phyloP scores from a whole-genome alignment of 1,140 invertebrate species.

The Probaryconus sp. region DNA sequence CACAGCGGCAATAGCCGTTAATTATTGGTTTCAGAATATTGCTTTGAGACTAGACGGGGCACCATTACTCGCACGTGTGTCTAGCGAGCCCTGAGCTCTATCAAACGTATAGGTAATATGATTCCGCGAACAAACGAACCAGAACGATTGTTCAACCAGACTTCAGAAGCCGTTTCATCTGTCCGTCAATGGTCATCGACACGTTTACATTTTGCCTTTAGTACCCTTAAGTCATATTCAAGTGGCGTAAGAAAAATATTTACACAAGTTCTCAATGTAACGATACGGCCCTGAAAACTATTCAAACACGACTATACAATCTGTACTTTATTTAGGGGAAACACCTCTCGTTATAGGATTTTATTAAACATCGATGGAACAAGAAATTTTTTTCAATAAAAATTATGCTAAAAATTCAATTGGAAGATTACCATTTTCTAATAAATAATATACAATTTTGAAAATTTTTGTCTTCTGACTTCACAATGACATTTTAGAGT shows the following conservation, averaged over 20 bases:
- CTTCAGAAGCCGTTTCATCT: conserved; percentile 60
- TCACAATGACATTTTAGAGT: too few relatives aligned
- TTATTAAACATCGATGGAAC: too few relatives aligned
- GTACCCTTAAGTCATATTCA: background rate
- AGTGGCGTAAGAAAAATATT: conserved; percentile 13
- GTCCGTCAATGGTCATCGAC: conserved; percentile 65
- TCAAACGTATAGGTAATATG: conserved; percentile 45
- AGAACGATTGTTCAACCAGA: conserved; percentile 72
- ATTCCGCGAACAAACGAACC: conserved; percentile 63
- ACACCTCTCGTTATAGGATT: too few relatives aligned
- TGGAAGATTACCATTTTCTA: too few relatives aligned
- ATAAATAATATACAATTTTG: too few relatives aligned
- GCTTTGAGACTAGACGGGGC: conserved; percentile 29
- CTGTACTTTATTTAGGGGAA: too few relatives aligned
- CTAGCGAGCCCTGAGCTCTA: conserved; percentile 23
- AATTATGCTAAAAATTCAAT: too few relatives aligned
- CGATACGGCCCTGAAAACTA: too few relatives aligned
- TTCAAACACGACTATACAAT: too few relatives aligned
- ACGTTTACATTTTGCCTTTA: conserved; percentile 34
- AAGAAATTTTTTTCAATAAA: too few relatives aligned
- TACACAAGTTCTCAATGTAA: too few relatives aligned
- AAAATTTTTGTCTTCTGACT: too few relatives aligned
- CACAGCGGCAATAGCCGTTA: conserved; percentile 24
- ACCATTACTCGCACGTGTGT: conserved; percentile 36
- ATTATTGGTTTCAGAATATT: conserved; percentile 34